Conservation (phyloP, 1,140 invertebrate genomes). For the Planococcus citri region DNA sequence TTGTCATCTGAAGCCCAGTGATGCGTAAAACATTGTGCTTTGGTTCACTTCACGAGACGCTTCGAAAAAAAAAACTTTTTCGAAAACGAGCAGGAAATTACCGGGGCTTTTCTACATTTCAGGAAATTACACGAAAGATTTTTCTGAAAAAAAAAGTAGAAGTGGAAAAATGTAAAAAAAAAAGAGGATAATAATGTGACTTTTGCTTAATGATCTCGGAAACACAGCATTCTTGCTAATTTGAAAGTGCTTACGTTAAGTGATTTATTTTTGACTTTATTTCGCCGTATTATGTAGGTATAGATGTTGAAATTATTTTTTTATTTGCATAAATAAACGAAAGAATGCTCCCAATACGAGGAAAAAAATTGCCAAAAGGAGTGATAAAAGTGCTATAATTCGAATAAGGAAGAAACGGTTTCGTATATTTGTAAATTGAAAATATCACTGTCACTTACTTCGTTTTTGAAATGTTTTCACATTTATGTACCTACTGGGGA, state of each 20-base stretch:
- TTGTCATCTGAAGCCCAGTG: background rate
- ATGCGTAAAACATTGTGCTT: background rate
- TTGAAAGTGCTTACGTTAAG: background rate
- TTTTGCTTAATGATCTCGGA: background rate
- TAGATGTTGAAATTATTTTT: background rate
- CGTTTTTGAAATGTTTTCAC: no score
- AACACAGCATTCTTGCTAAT: background rate
- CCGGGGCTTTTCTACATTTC: background rate
- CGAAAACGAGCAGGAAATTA: background rate
- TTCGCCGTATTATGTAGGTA: background rate
- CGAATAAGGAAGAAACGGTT: no score
- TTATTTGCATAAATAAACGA: no score
- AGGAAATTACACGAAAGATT: background rate
- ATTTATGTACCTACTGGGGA: no score
- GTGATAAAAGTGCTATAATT: no score
- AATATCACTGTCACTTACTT: no score
- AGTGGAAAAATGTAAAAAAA: background rate
- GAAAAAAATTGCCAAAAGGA: no score
- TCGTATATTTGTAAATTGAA: no score
- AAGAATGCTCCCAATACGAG: no score
- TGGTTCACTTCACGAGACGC: background rate
- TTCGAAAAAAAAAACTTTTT: background rate
- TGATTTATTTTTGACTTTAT: background rate
- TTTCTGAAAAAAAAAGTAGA: background rate
- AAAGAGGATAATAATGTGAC: background rate